A percentile compares a stretch with the other conserved stretches of the same genome.
phyloP scores from a whole-genome alignment of 35 echinoderm and acorn worm species.

The Lytechinus pictus region DNA sequence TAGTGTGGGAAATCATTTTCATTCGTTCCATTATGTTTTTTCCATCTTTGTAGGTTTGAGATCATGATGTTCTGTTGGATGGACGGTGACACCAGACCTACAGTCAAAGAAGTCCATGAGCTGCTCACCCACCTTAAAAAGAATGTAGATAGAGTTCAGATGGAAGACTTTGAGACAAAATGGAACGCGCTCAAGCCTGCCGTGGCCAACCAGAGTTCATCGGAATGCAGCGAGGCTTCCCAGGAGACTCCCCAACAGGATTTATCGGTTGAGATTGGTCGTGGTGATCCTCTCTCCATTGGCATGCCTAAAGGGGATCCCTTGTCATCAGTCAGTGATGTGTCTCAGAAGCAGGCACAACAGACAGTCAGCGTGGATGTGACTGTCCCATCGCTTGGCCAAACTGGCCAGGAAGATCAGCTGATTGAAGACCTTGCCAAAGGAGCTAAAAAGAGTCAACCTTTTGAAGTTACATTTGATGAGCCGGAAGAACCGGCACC shows the following conservation, averaged over 20 bases:
- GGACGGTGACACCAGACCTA: conserved; percentile 69
- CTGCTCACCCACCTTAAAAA: conserved; percentile 74
- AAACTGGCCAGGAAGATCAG: neutral
- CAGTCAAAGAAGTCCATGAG: conserved; percentile 81
- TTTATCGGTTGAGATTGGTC: neutral
- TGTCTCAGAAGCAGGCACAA: neutral
- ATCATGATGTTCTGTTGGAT: conserved; percentile 99
- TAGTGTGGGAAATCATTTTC: too few relatives aligned
- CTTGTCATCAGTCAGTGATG: neutral
- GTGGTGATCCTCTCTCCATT: neutral
- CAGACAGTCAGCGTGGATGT: conserved; percentile 16
- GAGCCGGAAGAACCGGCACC: neutral
- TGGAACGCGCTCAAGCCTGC: conserved; percentile 84
- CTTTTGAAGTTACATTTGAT: neutral
- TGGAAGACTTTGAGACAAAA: conserved; percentile 76
- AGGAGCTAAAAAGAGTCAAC: neutral
- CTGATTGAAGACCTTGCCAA: neutral
- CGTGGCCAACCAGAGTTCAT: conserved; percentile 56
- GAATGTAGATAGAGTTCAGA: conserved; percentile 74
- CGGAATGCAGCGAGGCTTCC: conserved; percentile 69
- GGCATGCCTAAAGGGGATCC: neutral
- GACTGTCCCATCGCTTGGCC: neutral
- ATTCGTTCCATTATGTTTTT: neutral
- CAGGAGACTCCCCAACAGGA: conserved; percentile 40
- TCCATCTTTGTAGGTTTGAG: conserved; percentile 79